phyloP scores from a whole-genome alignment of 2,797 vertebrate species.

The Gephyroberyx darwinii region DNA sequence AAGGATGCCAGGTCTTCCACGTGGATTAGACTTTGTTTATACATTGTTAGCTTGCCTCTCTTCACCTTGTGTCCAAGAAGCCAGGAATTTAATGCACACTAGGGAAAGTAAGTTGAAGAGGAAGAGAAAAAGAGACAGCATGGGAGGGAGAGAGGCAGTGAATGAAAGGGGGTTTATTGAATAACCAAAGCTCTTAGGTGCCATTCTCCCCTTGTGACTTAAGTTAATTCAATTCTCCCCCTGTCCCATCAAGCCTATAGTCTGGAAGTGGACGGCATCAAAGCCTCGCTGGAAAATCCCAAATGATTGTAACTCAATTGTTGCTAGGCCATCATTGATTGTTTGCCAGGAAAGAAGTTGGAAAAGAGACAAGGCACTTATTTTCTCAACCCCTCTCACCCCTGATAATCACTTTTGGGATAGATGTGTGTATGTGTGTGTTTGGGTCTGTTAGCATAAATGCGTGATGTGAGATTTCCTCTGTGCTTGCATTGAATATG shows the following conservation, averaged over 20 bases:
- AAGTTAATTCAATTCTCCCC: constrained; percentile 76
- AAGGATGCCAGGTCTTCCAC: constrained; percentile 22
- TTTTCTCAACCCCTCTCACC: constrained; percentile 67
- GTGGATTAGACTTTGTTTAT: constrained; percentile 46
- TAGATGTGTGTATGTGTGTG: constrained; percentile 33
- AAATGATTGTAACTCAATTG: constrained; percentile 82
- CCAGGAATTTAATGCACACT: constrained; percentile 50
- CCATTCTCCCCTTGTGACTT: constrained; percentile 71
- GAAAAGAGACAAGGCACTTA: constrained; percentile 73
- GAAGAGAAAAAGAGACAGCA: constrained; percentile 43
- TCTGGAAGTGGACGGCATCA: constrained; percentile 74
- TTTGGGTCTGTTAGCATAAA: constrained; percentile 53
- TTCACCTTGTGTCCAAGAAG: constrained; percentile 56
- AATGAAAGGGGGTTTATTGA: constrained; percentile 76
- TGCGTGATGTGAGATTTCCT: constrained; percentile 25
- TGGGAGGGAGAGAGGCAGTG: constrained; percentile 54
- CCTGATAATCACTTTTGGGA: constrained; percentile 62
- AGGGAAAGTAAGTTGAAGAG: constrained; percentile 48
- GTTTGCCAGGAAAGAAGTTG: constrained; percentile 75
- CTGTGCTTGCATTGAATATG: constrained; percentile 24
- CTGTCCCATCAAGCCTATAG: constrained; percentile 66
- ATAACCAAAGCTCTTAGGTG: constrained; percentile 78
- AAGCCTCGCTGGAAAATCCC: constrained; percentile 74
- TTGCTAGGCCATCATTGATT: constrained; percentile 77
- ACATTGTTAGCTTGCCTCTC: constrained; percentile 20